Evolutionary conservation across 2,888 invertebrate species (phyloP), one percentile per base, ranked within the genome.

Genomic region (Encarsia formosa): DNA sequence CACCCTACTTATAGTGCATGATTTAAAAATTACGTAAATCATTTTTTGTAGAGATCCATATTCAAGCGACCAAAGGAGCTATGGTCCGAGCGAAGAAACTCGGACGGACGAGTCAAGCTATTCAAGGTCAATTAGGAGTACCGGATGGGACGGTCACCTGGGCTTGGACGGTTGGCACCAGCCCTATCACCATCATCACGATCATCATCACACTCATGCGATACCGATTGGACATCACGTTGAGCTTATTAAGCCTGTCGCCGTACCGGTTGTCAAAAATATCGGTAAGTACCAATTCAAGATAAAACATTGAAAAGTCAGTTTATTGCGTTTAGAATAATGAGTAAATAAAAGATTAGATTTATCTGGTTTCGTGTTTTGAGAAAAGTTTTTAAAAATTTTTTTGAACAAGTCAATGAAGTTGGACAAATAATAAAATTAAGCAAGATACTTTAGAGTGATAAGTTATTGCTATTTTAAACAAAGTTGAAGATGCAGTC

Each of bases 211-310:
- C 4, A 63, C 71, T 29, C 79, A 81, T 20, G 75, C 79, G 1
- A 77, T 79, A 46, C 80, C 81, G 0, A 75, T 82, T 41, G 79
- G 80, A 56, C 78, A 82, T 52, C 84, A 85, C 59, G 75, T 85
- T 0, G 83, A 85, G 66, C 80, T 85, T 64, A 80, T 81, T 23
- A 84, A 79, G 60, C 84, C 85, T 0, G 80, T 85, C 40, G 78
- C 81, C 0, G 78, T 85, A 42, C 84, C 85, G 37, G 78, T 84
- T 31, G 81, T 83, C 63, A 85, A 82, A 65, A 82, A 84, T 64
- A 72, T 84, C 0, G 79, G 84, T 69, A 56, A 61, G 61, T n/a
- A 23, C 11, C 15, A 8, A 26, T 26, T 26, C 26, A 26, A 26
- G 15, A 32, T n/a, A 32, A 32, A 32, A 32, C 4, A 9, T 32